phyloP scores from a whole-genome alignment of 2,113 vertebrate species.

The Sminthopsis crassicaudata region DNA sequence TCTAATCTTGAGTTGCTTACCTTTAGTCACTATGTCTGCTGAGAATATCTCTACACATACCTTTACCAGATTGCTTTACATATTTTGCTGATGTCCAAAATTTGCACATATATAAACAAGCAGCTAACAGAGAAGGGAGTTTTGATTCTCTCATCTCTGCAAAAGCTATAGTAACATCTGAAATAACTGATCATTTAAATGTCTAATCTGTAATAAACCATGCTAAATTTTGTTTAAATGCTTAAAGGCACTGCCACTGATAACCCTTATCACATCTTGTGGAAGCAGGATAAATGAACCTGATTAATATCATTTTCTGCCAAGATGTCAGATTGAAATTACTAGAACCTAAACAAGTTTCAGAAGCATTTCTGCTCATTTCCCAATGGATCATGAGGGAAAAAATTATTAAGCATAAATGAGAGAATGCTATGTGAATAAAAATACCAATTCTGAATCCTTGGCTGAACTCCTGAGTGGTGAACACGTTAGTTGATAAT shows the following conservation, averaged over 20 bases:
- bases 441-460: not conserved
- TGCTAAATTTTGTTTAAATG: conserved; percentile 1
- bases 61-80: not conserved
- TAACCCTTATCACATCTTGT: not conserved
- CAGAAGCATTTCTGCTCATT: not conserved
- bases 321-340: not conserved
- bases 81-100: not conserved
- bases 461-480: not conserved
- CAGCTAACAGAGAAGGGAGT: not conserved
- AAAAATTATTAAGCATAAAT: not conserved
- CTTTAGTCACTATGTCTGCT: not conserved
- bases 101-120: not conserved
- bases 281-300: not conserved
- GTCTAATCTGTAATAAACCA: not conserved
- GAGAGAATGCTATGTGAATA: not conserved
- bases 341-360: conserved; percentile 1
- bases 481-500: not conserved
- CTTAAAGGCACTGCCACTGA: not conserved
- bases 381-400: not conserved
- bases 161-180: not conserved
- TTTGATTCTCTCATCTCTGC: not conserved
- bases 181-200: not conserved
- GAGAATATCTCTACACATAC: not conserved
- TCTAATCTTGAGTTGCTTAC: not conserved
- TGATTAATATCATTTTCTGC: not conserved